phyloP scores from a whole-genome alignment of 2,113 vertebrate genomes.

The Cyanoliseus patagonus region DNA sequence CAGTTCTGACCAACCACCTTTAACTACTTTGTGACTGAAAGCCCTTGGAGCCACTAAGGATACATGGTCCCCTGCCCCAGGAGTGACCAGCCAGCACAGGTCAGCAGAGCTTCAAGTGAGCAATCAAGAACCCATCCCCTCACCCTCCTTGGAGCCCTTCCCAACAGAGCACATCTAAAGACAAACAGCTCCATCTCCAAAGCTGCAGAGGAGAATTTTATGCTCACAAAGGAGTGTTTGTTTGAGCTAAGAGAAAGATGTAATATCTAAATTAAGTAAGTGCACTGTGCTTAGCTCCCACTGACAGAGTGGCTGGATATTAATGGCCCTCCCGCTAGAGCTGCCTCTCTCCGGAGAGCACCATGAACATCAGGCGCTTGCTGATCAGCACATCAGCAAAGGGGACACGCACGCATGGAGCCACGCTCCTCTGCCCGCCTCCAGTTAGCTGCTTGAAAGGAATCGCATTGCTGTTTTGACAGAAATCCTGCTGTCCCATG shows the following conservation, averaged over 20 bases:
- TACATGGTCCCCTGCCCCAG: accelerated
- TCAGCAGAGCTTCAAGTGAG: neutral
- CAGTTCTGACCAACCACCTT: neutral
- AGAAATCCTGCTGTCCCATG: neutral
- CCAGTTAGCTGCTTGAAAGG: neutral
- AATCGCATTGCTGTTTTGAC: neutral
- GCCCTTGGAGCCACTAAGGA: neutral
- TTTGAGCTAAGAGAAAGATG: neutral
- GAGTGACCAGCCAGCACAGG: accelerated
- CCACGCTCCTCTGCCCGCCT: accelerated
- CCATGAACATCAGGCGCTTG: neutral
- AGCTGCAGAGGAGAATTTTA: neutral
- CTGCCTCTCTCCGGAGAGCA: neutral
- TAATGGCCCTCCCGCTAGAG: neutral
- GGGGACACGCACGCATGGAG: accelerated
- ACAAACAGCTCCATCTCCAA: neutral
- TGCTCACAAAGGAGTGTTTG: neutral
- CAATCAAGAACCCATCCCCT: neutral
- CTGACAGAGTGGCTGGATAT: neutral
- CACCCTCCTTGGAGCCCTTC: neutral
- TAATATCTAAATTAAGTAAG: conserved; percentile 12
- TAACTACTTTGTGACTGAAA: neutral
- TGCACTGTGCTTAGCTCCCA: neutral
- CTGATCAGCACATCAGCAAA: neutral
- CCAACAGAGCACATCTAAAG: neutral